Percentiles rank a stretch among this genome's conserved stretches.
Conservation (phyloP, 2,113 vertebrate genomes). For the Protobothrops mucrosquamatus region DNA sequence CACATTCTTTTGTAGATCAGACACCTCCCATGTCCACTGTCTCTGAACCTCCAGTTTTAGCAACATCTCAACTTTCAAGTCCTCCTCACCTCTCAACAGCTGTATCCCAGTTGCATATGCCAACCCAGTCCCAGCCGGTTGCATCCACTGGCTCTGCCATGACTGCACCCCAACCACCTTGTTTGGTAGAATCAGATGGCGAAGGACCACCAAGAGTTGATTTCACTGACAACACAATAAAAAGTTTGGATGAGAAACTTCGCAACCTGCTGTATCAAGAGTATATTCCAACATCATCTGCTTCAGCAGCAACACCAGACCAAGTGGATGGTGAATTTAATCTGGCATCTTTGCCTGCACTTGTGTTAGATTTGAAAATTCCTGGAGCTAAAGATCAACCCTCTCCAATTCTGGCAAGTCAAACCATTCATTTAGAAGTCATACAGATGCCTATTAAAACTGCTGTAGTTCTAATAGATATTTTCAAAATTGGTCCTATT, state of each 20-base stretch:
- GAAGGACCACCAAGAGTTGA: conserved; percentile 86
- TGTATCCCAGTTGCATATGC: conserved; percentile 44
- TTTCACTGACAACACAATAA: conserved; percentile 94
- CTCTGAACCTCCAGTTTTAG: conserved; percentile 53
- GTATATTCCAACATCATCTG: conserved; percentile 87
- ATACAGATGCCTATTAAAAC: not conserved
- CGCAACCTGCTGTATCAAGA: conserved; percentile 96
- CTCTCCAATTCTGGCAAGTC: conserved; percentile 20
- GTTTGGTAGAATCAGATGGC: conserved; percentile 80
- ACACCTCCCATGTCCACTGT: conserved; percentile 38
- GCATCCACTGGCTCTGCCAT: conserved; percentile 40
- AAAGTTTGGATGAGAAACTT: conserved; percentile 94
- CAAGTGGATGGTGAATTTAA: conserved; percentile 74
- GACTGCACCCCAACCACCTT: conserved; percentile 59
- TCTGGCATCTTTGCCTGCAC: conserved; percentile 61
- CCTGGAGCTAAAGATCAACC: conserved; percentile 39
- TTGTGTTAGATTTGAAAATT: not conserved
- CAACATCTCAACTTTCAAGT: conserved; percentile 79
- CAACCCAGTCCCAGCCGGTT: conserved; percentile 30
- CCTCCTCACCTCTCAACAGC: conserved; percentile 50
- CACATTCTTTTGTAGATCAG: conserved; percentile 71
- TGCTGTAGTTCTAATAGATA: not conserved
- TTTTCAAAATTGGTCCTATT: not conserved
- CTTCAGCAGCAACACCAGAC: conserved; percentile 78
- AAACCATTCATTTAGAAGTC: not conserved